phyloP scores from a whole-genome alignment of 2,797 vertebrate species.

The Gambelia wislizenii region DNA sequence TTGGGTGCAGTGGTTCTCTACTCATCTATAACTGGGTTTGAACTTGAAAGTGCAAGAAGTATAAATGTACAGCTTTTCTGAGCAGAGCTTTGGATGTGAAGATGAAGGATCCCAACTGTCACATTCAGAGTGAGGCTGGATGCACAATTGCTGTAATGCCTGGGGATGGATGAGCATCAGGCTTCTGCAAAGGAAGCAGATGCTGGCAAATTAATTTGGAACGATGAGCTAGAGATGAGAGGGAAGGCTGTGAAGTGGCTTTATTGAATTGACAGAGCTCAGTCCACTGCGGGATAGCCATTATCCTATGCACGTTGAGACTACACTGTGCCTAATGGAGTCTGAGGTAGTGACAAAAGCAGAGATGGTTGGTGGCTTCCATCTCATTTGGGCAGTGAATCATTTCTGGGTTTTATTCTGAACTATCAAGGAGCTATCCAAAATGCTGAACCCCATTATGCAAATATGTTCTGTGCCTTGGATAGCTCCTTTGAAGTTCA shows the following conservation, averaged over 20 bases:
- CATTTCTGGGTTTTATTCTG: too few species aligned
- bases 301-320: not conserved
- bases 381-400: too few species aligned
- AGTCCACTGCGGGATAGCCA: not conserved
- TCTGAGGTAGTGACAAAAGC: not conserved
- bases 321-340: not conserved
- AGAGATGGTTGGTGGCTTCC: too few species aligned
- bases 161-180: slow-evolving; percentile 14
- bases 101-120: slow-evolving; percentile 20
- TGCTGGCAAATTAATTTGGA: not conserved
- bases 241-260: not conserved
- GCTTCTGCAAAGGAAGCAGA: slow-evolving; percentile 8
- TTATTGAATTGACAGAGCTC: not conserved
- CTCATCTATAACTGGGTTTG: not conserved
- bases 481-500: too few species aligned
- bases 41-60: not conserved
- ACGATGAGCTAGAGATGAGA: not conserved
- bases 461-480: too few species aligned
- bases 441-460: too few species aligned
- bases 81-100: slow-evolving; percentile 8
- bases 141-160: slow-evolving; percentile 16
- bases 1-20: not conserved
- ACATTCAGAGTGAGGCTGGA: not conserved
- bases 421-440: too few species aligned
- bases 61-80: not conserved